These are phyloP conservation scores for Cataglyphis hispanica DNA, from an alignment of 1,140 invertebrate genomes.

Conservation along the genomic window DNA sequence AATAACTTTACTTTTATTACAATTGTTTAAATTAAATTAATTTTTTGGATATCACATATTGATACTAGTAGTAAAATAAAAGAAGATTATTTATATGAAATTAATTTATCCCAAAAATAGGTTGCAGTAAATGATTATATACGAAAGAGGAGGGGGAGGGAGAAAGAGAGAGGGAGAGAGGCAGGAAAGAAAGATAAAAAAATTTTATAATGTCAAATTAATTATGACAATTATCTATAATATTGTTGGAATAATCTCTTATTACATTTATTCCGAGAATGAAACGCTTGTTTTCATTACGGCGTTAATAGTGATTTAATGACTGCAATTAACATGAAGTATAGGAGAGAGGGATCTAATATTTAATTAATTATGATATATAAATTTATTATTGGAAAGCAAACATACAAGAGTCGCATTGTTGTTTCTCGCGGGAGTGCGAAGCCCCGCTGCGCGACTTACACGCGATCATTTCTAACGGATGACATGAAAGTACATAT, in stretches of 20 bases:
- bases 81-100: background rate
- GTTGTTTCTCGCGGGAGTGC: background rate
- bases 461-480: slow-evolving; percentile 70
- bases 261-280: background rate
- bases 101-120: background rate
- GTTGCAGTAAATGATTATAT: background rate
- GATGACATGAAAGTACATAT: slow-evolving; percentile 66
- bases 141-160: too few relatives aligned
- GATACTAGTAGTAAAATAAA: background rate
- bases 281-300: background rate
- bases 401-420: background rate
- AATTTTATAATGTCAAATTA: too few relatives aligned
- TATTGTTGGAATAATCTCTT: background rate
- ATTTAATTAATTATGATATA: background rate
- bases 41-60: background rate
- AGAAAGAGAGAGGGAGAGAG: too few relatives aligned
- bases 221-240: too few relatives aligned
- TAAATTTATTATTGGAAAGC: background rate
- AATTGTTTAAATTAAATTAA: background rate
- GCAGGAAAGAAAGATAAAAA: too few relatives aligned
- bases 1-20: too few relatives aligned
- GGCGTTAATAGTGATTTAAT: background rate
- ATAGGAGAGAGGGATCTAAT: background rate
- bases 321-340: background rate
- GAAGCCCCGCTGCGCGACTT: slow-evolving; percentile 67